Conservation (phyloP, 2,113 vertebrate genomes). For the Tachuris rubrigastra region DNA sequence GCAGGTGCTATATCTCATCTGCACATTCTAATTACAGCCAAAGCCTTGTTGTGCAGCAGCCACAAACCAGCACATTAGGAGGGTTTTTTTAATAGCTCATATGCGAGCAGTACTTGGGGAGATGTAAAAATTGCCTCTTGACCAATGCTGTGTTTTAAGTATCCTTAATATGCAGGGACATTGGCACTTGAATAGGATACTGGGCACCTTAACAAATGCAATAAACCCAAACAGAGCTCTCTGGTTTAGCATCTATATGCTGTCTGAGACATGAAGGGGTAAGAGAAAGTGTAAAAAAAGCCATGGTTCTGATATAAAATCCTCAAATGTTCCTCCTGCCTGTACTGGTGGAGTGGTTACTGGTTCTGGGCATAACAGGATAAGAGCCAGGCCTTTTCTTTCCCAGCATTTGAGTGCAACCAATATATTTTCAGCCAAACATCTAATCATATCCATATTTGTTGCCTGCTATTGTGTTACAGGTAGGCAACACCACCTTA, state of each 20-base stretch:
- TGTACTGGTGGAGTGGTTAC: neutral
- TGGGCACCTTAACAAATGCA: neutral
- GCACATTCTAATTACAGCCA: neutral
- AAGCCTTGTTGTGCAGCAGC: neutral
- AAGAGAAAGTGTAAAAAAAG: neutral
- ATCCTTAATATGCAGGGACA: neutral
- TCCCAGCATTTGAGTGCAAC: neutral
- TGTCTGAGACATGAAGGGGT: neutral
- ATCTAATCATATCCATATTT: neutral
- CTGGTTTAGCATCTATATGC: neutral
- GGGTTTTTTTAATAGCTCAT: neutral
- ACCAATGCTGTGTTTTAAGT: neutral
- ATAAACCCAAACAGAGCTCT: neutral
- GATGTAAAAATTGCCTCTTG: neutral
- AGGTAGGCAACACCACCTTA: neutral
- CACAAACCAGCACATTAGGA: neutral
- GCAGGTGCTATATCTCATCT: neutral
- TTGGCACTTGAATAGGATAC: neutral
- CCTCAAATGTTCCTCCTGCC: neutral
- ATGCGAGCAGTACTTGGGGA: neutral
- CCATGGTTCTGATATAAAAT: neutral
- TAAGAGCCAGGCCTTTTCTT: neutral
- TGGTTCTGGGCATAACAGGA: fast-evolving
- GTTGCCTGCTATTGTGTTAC: neutral
- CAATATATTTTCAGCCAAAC: neutral